Base-by-base conservation (phyloP, 1,140 invertebrate species). In the Thaumetopoea pityocampa region DNA sequence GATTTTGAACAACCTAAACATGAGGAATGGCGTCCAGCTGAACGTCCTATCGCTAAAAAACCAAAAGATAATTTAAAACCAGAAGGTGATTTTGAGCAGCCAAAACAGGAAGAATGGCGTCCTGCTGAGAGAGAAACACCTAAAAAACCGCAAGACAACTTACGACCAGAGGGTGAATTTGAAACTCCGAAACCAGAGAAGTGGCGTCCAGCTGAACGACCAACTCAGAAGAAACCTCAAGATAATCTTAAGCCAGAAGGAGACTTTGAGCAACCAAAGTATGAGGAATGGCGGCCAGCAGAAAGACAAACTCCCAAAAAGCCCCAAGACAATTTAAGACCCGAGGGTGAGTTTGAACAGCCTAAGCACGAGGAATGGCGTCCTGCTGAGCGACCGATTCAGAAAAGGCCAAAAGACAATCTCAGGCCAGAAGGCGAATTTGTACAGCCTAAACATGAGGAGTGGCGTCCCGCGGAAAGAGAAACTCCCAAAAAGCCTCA, bases 181-280 rank as follows among this genome's bases (percentile, higher is more conserved):
- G 77, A 84, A 24, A 46, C 69, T 36, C 77, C 79, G 2, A 54
- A 80, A 46, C 67, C 66, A 27, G 61, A 67, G 0, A 51, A 67
- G 55, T 83, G 68, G 51, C 23, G 53, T 26, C 61, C 80, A 33
- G 72, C 70, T 40, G 80, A 86, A 44, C 40, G 77, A 6, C 64
- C 47, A 15, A 57, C 62, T 33, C 68, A 51, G 17, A 71, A 71
- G 7, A 84, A 72, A 54, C 85, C 80, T 1, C 35, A 64, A 47
- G 87, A 90, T 64, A 92, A 92, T 62, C 62, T 92, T 0, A 81
- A 67, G 47, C 87, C 83, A 1, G 88, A 88, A 65, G 88, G 88
- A 8, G 63, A 76, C 1, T 60, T 71, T 23, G 53, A 67, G 19
- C 46, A 59, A 8, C 87, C 84, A 0, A 82, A 87, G 18, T 83